Percentiles rank a stretch among this genome's conserved stretches.
Evolutionary conservation across 2,113 vertebrate genomes (phyloP).

Genomic region (Crotalus horridus): DNA sequence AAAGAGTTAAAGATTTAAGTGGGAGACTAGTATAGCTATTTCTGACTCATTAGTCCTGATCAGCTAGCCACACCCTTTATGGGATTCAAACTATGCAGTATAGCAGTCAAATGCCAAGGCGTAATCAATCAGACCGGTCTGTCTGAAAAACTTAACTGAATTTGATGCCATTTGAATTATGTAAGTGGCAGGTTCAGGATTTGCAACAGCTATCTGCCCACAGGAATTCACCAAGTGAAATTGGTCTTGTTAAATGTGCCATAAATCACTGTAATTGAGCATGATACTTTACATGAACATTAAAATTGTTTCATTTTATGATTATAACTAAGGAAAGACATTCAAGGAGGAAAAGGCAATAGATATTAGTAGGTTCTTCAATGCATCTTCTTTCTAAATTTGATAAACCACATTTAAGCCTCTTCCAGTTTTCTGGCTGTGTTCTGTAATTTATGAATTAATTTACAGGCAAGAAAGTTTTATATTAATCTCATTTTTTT

Average conservation of each 20-base stretch:
- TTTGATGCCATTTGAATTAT: neutral
- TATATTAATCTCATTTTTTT: constrained; percentile 23
- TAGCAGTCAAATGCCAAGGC: too few species aligned
- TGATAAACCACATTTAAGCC: neutral
- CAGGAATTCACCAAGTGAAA: neutral
- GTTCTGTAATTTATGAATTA: neutral
- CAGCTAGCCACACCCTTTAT: too few species aligned
- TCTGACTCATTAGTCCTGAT: too few species aligned
- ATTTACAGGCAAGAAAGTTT: neutral
- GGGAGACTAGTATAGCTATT: too few species aligned
- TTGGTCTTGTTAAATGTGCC: neutral
- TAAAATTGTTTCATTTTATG: neutral
- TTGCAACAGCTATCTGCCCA: neutral
- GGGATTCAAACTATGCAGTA: too few species aligned
- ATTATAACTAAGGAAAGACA: neutral
- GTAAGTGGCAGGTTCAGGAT: neutral
- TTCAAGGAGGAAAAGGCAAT: neutral
- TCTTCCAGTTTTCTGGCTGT: neutral
- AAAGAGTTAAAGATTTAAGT: too few species aligned
- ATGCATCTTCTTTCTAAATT: neutral
- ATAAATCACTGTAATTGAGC: neutral
- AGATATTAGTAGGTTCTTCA: neutral
- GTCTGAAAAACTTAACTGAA: neutral
- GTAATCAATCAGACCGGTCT: too few species aligned
- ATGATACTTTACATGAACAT: neutral